phyloP scores from a whole-genome alignment of 2,888 invertebrate genomes.

The Liodrosophila aerea region DNA sequence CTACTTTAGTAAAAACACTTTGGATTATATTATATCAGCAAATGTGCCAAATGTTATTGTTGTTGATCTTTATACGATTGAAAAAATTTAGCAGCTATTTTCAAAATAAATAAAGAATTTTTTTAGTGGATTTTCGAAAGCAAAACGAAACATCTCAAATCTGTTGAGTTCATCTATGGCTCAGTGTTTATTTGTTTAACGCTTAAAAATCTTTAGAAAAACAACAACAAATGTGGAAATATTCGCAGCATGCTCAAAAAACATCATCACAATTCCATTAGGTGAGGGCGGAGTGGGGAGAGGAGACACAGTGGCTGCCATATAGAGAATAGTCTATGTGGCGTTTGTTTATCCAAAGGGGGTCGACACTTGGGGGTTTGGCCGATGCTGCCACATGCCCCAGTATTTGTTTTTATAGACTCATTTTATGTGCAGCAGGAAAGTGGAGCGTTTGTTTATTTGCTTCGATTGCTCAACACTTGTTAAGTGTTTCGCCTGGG shows the following conservation, averaged over 20 bases:
- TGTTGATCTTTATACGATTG: conserved; percentile 8
- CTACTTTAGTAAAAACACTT: too few species aligned
- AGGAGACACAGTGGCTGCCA: conserved; percentile 59
- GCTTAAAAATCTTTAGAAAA: conserved; percentile 47
- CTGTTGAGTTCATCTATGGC: conserved; percentile 11
- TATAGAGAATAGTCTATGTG: conserved; percentile 50
- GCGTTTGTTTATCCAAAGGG: conserved; percentile 79
- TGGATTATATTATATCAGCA: too few species aligned
- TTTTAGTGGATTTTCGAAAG: conserved; percentile 19
- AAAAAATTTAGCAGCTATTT: conserved; percentile 43
- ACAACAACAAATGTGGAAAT: conserved; percentile 63
- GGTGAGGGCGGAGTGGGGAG: conserved; percentile 3
- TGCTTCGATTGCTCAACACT: conserved; percentile 69
- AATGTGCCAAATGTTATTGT: conserved; percentile 9
- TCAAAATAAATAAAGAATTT: conserved; percentile 47
- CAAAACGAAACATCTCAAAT: conserved; percentile 30
- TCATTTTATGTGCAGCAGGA: conserved; percentile 68
- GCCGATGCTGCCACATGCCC: conserved; percentile 45
- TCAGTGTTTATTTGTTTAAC: conserved; percentile 63
- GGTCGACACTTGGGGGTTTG: conserved; percentile 65
- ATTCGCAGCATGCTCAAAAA: conserved; percentile 64
- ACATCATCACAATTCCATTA: not conserved
- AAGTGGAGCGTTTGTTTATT: conserved; percentile 57
- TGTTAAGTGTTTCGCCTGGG: conserved; percentile 25
- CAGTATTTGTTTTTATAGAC: conserved; percentile 75